Conservation (phyloP, 2,797 vertebrate genomes). For the Lindbergichthys nudifrons region DNA sequence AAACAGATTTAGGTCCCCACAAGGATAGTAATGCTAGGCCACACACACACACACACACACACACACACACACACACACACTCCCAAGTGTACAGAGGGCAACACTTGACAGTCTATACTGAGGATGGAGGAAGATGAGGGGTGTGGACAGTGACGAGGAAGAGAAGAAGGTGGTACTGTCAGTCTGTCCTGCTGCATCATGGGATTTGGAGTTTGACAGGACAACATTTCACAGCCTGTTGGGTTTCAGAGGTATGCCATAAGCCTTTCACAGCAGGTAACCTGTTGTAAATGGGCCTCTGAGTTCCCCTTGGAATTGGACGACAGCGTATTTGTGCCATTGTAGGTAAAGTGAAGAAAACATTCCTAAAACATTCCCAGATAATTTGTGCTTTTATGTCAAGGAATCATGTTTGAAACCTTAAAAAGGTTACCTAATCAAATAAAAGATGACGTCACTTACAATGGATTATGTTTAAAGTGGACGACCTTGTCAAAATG, state of each 20-base stretch:
- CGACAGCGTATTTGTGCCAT: not conserved
- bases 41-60: not conserved
- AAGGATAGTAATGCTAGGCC: too few species aligned
- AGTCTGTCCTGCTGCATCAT: constrained; percentile 64
- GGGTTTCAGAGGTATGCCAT: constrained; percentile 60
- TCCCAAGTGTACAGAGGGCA: not conserved
- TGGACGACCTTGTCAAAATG: too few species aligned
- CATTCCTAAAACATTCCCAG: too few species aligned
- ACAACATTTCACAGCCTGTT: constrained; percentile 71
- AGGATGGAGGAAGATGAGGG: constrained; percentile 38
- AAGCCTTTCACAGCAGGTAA: constrained; percentile 47
- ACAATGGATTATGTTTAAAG: too few species aligned
- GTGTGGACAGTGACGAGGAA: constrained; percentile 29
- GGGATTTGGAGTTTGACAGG: constrained; percentile 61
- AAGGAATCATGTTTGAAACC: too few species aligned
- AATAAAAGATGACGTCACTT: too few species aligned
- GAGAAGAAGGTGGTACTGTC: constrained; percentile 43
- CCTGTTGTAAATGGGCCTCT: constrained; percentile 70
- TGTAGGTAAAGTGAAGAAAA: too few species aligned
- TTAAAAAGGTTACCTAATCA: too few species aligned
- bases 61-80: not conserved
- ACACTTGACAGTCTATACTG: not conserved
- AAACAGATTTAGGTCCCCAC: too few species aligned
- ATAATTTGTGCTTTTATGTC: too few species aligned
- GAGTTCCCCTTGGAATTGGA: constrained; percentile 40